phyloP scores from a whole-genome alignment of 2,888 invertebrate genomes.

The Siphonodentalium dalli region DNA sequence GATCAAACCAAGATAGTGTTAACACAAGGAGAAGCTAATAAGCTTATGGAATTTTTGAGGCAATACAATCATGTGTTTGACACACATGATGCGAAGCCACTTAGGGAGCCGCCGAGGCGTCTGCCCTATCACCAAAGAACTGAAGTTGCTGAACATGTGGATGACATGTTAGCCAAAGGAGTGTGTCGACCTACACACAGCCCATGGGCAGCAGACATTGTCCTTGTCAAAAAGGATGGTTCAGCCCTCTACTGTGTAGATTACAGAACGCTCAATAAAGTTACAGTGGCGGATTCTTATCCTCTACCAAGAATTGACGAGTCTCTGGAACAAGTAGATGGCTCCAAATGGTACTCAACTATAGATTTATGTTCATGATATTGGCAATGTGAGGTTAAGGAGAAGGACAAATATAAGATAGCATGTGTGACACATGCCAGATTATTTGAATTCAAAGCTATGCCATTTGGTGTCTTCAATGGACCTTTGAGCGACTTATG shows the following conservation, averaged over 20 bases:
- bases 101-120: conserved; percentile 13
- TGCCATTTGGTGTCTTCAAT: no score
- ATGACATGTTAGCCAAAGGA: conserved; percentile 10
- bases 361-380: no score
- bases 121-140: conserved; percentile 3
- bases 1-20: no score
- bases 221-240: conserved; percentile 24
- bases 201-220: conserved; percentile 16
- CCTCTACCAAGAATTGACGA: conserved; percentile 5
- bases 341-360: conserved; percentile 1
- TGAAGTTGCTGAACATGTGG: conserved; percentile 10
- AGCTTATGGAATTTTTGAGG: background rate
- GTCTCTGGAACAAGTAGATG: background rate
- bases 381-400: background rate
- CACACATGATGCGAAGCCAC: conserved; percentile 8
- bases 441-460: conserved; percentile 2
- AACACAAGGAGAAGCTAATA: no score
- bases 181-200: conserved; percentile 9
- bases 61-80: background rate
- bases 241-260: conserved; percentile 8
- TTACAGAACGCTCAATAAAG: conserved; percentile 1
- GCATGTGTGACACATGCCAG: conserved; percentile 3
- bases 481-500: background rate
- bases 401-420: conserved; percentile 2
- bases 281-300: conserved; percentile 3